phyloP scores from a whole-genome alignment of 2,113 vertebrate species.

The Xiphias gladius region DNA sequence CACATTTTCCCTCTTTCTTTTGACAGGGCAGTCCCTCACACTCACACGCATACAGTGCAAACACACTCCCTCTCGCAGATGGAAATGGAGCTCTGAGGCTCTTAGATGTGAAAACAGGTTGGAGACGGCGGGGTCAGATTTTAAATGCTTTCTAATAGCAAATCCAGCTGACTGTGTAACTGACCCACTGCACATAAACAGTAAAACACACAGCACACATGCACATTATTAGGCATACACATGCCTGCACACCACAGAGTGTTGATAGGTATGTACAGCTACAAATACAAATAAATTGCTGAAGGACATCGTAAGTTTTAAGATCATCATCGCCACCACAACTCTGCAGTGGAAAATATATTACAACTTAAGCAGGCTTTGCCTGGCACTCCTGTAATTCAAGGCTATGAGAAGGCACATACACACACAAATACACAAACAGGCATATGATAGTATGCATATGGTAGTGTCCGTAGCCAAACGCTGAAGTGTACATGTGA shows the following conservation, averaged over 20 bases:
- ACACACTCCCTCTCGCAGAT: constrained; percentile 30
- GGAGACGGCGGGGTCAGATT: constrained; percentile 64
- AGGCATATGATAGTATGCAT: constrained; percentile 12
- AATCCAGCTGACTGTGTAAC: constrained; percentile 74
- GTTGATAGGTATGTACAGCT: not conserved
- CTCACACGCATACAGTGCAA: not conserved
- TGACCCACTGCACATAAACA: constrained; percentile 59
- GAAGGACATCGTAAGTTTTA: not conserved
- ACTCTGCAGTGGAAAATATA: constrained; percentile 7
- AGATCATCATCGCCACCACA: not conserved
- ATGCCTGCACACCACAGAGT: constrained; percentile 3
- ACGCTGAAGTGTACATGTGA: constrained; percentile 48
- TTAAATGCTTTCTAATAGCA: constrained; percentile 73
- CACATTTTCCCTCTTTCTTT: constrained; percentile 14
- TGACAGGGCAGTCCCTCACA: not conserved
- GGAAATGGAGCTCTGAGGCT: constrained; percentile 26
- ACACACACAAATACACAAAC: constrained; percentile 31
- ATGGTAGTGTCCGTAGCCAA: constrained; percentile 22
- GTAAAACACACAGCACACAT: constrained; percentile 47
- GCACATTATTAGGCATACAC: constrained; percentile 12
- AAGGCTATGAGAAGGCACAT: not conserved
- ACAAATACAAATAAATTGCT: not conserved
- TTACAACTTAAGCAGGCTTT: not conserved
- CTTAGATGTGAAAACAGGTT: constrained; percentile 66
- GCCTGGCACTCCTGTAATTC: not conserved